Percentiles rank a stretch among this genome's conserved stretches.
Evolutionary conservation across 2,113 vertebrate genomes (phyloP).

Genomic region (Suncus etruscus): DNA sequence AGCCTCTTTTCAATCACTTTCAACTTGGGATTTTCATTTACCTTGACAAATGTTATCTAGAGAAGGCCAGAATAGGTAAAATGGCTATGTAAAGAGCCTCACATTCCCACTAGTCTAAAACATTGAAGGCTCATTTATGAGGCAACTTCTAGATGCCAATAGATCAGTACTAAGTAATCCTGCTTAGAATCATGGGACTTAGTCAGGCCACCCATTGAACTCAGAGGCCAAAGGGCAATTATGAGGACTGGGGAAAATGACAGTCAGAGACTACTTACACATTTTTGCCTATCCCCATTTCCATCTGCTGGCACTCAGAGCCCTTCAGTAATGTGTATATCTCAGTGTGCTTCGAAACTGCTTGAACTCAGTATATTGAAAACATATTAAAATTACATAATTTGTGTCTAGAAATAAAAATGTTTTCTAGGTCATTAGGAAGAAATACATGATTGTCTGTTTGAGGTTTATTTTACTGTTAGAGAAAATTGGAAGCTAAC

Average conservation of each 20-base stretch:
- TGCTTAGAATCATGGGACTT: background rate
- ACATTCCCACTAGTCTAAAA: background rate
- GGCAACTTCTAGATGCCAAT: background rate
- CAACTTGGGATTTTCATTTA: constrained; percentile 56
- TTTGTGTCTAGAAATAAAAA: background rate
- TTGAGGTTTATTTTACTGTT: constrained; percentile 42
- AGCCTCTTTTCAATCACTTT: constrained; percentile 10
- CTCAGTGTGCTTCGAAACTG: background rate
- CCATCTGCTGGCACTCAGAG: background rate
- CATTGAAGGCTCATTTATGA: background rate
- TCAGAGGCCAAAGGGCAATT: background rate
- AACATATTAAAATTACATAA: constrained; percentile 6
- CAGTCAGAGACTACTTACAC: background rate
- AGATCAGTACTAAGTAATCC: background rate
- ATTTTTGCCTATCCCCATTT: constrained; percentile 2
- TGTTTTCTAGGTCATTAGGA: background rate
- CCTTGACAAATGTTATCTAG: background rate
- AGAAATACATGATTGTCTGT: background rate
- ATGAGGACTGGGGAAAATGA: background rate
- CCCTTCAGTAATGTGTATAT: background rate
- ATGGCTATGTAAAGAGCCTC: background rate
- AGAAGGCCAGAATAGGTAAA: background rate
- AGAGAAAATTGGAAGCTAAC: constrained; percentile 29
- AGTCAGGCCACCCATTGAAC: background rate
- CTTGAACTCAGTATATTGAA: background rate